Evolutionary conservation across 2,888 invertebrate genomes (phyloP).

Genomic region (Crioceris asparagi): DNA sequence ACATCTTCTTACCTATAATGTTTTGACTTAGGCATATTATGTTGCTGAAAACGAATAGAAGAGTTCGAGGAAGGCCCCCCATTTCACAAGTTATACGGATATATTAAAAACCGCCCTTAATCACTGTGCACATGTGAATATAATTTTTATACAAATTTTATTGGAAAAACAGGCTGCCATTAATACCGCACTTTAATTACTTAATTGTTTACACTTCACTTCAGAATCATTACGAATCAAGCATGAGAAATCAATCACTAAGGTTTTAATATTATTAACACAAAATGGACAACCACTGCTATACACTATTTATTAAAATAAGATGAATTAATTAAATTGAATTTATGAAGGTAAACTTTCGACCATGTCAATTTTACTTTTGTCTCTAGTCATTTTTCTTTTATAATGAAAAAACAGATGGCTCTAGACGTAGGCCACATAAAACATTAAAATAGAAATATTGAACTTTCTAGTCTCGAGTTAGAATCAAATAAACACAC

Average conservation of each 20-base stretch:
- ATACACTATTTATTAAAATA: slow-evolving; percentile 4
- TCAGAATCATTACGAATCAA: slow-evolving; percentile 10
- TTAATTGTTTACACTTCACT: slow-evolving; percentile 19
- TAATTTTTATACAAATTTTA: slow-evolving; percentile 19
- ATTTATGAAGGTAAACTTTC: slow-evolving; percentile 24
- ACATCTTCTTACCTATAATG: slow-evolving; percentile 26
- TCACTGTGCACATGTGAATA: slow-evolving; percentile 10
- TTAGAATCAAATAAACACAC: too few species aligned
- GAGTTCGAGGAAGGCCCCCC: slow-evolving; percentile 27
- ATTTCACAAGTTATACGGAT: slow-evolving; percentile 17
- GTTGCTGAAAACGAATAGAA: slow-evolving; percentile 27
- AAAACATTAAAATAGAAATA: too few species aligned
- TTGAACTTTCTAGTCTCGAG: too few species aligned
- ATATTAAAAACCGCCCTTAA: slow-evolving; percentile 13
- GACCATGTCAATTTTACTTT: slow-evolving; percentile 26
- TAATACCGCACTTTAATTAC: slow-evolving; percentile 22
- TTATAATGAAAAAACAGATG: too few species aligned
- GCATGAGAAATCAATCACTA: slow-evolving; percentile 1
- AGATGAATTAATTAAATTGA: slow-evolving; percentile 15
- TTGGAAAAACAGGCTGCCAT: slow-evolving; percentile 28
- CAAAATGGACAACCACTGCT: too few species aligned
- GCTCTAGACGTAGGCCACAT: too few species aligned
- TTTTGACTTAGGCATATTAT: slow-evolving; percentile 31
- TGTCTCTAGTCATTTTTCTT: slow-evolving; percentile 8
- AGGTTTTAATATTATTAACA: too few species aligned